phyloP scores from a whole-genome alignment of 2,888 invertebrate genomes.

The Diarsia mendica region DNA sequence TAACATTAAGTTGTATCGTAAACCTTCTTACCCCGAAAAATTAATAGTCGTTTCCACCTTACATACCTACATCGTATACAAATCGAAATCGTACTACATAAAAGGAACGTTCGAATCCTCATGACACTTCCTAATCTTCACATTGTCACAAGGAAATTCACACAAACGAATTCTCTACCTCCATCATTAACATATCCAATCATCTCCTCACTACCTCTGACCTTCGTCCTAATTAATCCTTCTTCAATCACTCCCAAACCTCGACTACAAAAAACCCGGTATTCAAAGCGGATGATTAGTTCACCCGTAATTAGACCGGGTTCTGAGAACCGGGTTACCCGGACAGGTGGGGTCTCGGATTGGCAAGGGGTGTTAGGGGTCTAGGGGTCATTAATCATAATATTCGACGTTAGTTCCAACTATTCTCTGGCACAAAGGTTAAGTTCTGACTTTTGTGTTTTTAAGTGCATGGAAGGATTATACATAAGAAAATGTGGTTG shows the following conservation, averaged over 20 bases:
- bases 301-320: slow-evolving; percentile 51
- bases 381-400: slow-evolving; percentile 62
- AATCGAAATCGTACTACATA: not conserved
- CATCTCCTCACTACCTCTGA: not conserved
- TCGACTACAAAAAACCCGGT: slow-evolving; percentile 41
- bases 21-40: too few species aligned
- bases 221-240: slow-evolving; percentile 45
- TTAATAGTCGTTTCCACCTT: not conserved
- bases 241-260: slow-evolving; percentile 33
- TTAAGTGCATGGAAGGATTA: slow-evolving; percentile 7
- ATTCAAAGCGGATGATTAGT: slow-evolving; percentile 57
- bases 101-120: not conserved
- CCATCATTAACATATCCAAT: slow-evolving; percentile 12
- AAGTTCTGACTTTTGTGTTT: slow-evolving; percentile 34
- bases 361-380: slow-evolving; percentile 18
- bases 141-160: not conserved
- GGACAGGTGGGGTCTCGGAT: slow-evolving; percentile 53
- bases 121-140: not conserved
- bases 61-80: not conserved
- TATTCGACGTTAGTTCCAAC: slow-evolving; percentile 49
- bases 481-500: not conserved
- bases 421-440: slow-evolving; percentile 18
- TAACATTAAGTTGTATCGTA: not conserved
- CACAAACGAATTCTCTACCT: not conserved
- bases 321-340: slow-evolving; percentile 62